These are phyloP conservation scores for Acrobasis repandana DNA, from an alignment of 2,888 invertebrate species.

Conservation along the genomic window DNA sequence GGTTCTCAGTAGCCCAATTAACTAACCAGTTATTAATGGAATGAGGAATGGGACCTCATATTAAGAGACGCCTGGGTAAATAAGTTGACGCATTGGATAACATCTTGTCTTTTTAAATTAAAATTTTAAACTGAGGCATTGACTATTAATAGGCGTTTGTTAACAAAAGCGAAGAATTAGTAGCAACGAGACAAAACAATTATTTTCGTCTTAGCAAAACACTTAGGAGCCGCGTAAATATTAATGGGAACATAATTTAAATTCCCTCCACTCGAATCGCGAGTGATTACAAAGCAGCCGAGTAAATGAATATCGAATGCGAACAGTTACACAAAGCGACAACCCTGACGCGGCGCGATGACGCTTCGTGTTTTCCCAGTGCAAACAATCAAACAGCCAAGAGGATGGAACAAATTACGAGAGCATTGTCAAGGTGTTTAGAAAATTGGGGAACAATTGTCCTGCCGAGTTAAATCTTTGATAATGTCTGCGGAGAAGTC, in stretches of 20 bases:
- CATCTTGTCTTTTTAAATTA: slow-evolving; percentile 2
- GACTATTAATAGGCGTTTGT: not conserved
- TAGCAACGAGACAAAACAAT: slow-evolving; percentile 36
- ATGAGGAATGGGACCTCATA: slow-evolving; percentile 44
- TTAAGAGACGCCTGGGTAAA: slow-evolving; percentile 40
- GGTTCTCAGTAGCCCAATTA: slow-evolving; percentile 72
- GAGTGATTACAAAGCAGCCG: slow-evolving; percentile 63
- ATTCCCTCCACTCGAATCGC: slow-evolving; percentile 57
- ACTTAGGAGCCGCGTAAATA: slow-evolving; percentile 48
- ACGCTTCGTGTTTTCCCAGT: slow-evolving; percentile 64
- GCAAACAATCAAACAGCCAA: slow-evolving; percentile 70
- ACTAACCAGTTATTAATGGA: slow-evolving; percentile 70
- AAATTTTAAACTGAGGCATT: not conserved
- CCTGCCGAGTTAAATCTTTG: slow-evolving; percentile 73
- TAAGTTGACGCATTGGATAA: slow-evolving; percentile 43
- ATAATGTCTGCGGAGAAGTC: slow-evolving; percentile 71
- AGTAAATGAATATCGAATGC: slow-evolving; percentile 71
- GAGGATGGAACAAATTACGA: slow-evolving; percentile 74
- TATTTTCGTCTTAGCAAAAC: slow-evolving; percentile 41
- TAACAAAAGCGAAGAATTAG: slow-evolving; percentile 8
- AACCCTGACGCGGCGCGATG: slow-evolving; percentile 54
- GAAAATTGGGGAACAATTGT: slow-evolving; percentile 78
- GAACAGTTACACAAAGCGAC: slow-evolving; percentile 60
- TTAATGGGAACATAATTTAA: slow-evolving; percentile 55
- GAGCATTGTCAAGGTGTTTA: slow-evolving; percentile 75